Evolutionary conservation across 2,888 invertebrate species (phyloP).

Genomic region (Hanleya hanleyi): DNA sequence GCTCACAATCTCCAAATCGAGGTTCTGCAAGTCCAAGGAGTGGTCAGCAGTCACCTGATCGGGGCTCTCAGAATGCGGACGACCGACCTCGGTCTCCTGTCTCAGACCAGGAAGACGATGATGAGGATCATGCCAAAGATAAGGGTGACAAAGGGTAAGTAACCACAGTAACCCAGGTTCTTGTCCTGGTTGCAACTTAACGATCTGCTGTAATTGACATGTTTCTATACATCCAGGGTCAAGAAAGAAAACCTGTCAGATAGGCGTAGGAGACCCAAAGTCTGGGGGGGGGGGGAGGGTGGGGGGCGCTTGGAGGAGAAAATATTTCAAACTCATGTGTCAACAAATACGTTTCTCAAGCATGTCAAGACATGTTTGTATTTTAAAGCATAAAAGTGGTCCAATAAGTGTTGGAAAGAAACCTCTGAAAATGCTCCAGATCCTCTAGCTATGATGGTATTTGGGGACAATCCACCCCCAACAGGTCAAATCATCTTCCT

Average conservation of each 20-base stretch:
- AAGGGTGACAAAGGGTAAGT: constrained; percentile 34
- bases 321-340: constrained; percentile 16
- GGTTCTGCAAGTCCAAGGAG: constrained; percentile 22
- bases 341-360: constrained; percentile 20
- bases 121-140: constrained; percentile 32
- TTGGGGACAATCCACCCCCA: too few relatives aligned
- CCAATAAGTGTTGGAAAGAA: too few relatives aligned
- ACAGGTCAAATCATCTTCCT: too few relatives aligned
- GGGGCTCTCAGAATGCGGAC: not conserved
- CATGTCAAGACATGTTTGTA: too few relatives aligned
- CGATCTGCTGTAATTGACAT: not conserved
- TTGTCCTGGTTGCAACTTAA: too few relatives aligned
- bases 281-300: constrained; percentile 31
- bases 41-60: not conserved
- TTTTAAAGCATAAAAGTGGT: too few relatives aligned
- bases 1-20: constrained; percentile 29
- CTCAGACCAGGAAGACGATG: constrained; percentile 22
- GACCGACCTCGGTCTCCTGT: constrained; percentile 6
- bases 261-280: constrained; percentile 27
- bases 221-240: not conserved
- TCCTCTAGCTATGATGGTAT: too few relatives aligned
- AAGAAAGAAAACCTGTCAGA: constrained; percentile 29
- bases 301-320: constrained; percentile 12
- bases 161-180: too few relatives aligned
- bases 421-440: too few relatives aligned